These are phyloP conservation scores for Pygmarrhopalites habei DNA, from an alignment of 1,140 invertebrate species.

Conservation along the genomic window DNA sequence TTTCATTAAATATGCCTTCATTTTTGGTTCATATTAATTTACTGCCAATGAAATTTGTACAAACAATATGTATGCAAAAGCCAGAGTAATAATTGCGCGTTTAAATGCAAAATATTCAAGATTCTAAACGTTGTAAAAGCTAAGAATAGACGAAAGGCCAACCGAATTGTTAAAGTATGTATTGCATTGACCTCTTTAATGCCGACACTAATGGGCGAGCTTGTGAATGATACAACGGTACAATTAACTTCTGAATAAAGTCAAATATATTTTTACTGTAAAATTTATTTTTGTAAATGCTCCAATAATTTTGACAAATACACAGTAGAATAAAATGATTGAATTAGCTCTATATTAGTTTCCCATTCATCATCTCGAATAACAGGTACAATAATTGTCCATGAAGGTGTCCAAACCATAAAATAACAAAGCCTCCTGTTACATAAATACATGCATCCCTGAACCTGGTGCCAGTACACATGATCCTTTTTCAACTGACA, in stretches of 20 bases:
- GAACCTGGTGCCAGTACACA: slow-evolving; percentile 14
- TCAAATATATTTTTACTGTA: too few species aligned
- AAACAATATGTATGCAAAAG: background rate
- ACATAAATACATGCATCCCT: background rate
- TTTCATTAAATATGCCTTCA: slow-evolving; percentile 2
- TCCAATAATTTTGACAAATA: too few species aligned
- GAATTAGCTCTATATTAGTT: background rate
- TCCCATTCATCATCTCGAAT: background rate
- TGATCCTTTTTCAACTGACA: background rate
- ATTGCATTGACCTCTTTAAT: slow-evolving; percentile 6
- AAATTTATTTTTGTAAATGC: too few species aligned
- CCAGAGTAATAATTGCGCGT: slow-evolving; percentile 9
- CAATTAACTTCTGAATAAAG: too few species aligned
- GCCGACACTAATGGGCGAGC: slow-evolving; percentile 12
- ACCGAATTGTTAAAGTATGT: slow-evolving; percentile 5
- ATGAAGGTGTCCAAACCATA: background rate
- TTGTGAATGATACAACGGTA: too few species aligned
- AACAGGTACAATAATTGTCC: background rate
- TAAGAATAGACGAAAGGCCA: background rate
- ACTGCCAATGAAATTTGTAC: background rate
- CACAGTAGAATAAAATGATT: background rate
- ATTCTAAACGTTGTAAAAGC: slow-evolving; percentile 1
- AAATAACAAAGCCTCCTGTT: background rate
- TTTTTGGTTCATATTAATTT: slow-evolving; percentile 4
- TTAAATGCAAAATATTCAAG: slow-evolving; percentile 4